Base-by-base conservation (phyloP, 2,888 invertebrate genomes). In the Parnassius orleans region DNA sequence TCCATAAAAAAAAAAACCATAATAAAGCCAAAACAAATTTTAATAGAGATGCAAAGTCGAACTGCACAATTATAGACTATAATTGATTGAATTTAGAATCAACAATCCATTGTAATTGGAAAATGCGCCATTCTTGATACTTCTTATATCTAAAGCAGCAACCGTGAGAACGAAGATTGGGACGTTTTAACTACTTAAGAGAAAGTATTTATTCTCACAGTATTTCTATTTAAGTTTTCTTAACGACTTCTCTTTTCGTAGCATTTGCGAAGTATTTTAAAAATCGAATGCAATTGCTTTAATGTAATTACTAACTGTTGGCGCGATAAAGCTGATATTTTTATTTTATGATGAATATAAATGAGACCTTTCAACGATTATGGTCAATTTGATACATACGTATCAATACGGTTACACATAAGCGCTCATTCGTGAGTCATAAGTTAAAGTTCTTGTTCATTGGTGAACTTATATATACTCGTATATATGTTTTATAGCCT, bases 191-290 rank as follows among this genome's bases (percentile, higher is more conserved):
- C 42, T 56, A 11, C 46, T 46, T 47, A 54, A 60, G 63, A 60
- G 63, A 63, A 63, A 63, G 63, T 63, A 60, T 59, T 63, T 56
- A 59, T 59, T 63, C 63, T 60, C 63, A 63, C 63, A 63, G 60
- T 53, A 43, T 47, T 43, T 60, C 54, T 46, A 51, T 52, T 56
- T 51, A 51, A 56, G 51, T 56, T 43, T 33, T 58, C 58, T 55
- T 59, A 55, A 58, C 51, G 51, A 55, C 14, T 57, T 57, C 48
- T 41, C 57, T 53, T 57, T 57, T 52, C 5, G 33, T 33, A 53
- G 42, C 10, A 62, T 44, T 58, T 42, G 48, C 50, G 10, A 48
- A 53, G 42, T 14, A n/a, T n/a, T n/a, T 53, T 19, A 52, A 42
- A 53, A 10, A 3, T 19, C 42, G 0, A 50, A 44, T 55, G n/a